Base-by-base conservation (phyloP, 2,797 vertebrate species). In the Manis crassicaudata region DNA sequence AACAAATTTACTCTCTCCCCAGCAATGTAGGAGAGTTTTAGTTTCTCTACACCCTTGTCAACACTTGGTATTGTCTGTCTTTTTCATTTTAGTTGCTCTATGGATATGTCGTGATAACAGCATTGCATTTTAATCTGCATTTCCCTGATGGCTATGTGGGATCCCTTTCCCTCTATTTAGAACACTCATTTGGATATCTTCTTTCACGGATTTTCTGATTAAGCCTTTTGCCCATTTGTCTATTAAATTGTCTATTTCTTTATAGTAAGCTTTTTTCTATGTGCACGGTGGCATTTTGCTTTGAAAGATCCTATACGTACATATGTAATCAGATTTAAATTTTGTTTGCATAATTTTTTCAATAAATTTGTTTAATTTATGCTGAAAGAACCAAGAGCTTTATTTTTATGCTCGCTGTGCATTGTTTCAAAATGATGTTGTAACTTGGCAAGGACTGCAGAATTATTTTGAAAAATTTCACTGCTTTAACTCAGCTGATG, bases 361-460 rank as follows among this genome's bases (percentile, higher is more conserved):
- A 97, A 91, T 97, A 96, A 83, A 96, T 86, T 86, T 97, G 84
- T 96, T 98, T 98, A 98, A 97, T 97, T 97, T 97, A 97, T 97
- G 96, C 93, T 76, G 88, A 96, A 97, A 96, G 88, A 97, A 90
- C 77, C 25, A 83, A 77, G 94, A 97, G 92, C 77, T 95, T 97
- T 97, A 96, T 98, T 97, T 97, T 92, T 95, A 97, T 96, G 96
- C 87, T 97, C 60, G 95, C 92, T 79, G 92, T 90, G 92, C 96
- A 88, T 96, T 96, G 83, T 97, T 97, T 96, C 92, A 94, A 97
- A 96, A 96, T 96, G 90, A 95, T 96, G 92, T 84, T 96, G 80
- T 93, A 96, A 94, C 85, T 96, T 97, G 96, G 96, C 96, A 96
- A 94, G 90, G 84, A 94, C 94, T 6, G 13, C 70, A 96, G 85